Evolutionary conservation across 2,888 invertebrate species (phyloP).

Genomic region (Argyra leucocephala): DNA sequence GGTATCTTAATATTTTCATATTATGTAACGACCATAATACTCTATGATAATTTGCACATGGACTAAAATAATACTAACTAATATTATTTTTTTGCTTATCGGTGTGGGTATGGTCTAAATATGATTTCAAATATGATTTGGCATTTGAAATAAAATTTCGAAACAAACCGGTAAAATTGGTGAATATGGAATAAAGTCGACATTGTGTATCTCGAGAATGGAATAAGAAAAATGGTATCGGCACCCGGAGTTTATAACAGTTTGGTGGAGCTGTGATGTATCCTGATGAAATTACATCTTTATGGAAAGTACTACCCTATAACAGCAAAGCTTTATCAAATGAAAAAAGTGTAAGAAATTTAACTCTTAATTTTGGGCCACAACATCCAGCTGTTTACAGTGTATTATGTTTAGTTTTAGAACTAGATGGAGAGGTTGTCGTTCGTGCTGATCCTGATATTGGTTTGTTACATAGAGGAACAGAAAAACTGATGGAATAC

Average conservation of each 20-base stretch:
- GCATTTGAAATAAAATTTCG: too few relatives aligned
- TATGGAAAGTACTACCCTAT: slow-evolving; percentile 57
- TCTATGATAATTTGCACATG: too few relatives aligned
- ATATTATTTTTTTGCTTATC: too few relatives aligned
- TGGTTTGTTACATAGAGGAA: slow-evolving; percentile 91
- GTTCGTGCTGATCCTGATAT: slow-evolving; percentile 90
- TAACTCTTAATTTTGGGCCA: slow-evolving; percentile 82
- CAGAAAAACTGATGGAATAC: slow-evolving; percentile 96
- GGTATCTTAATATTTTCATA: too few relatives aligned
- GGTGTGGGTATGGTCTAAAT: too few relatives aligned
- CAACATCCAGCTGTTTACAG: slow-evolving; percentile 94
- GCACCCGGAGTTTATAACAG: slow-evolving; percentile 60
- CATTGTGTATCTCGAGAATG: too few relatives aligned
- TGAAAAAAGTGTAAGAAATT: slow-evolving; percentile 76
- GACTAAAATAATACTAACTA: too few relatives aligned
- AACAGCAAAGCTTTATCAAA: slow-evolving; percentile 52
- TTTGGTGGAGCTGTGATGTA: slow-evolving; percentile 66
- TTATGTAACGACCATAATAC: too few relatives aligned
- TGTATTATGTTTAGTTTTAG: slow-evolving; percentile 73
- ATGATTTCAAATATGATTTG: too few relatives aligned
- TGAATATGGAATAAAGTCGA: too few relatives aligned
- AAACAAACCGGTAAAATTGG: too few relatives aligned
- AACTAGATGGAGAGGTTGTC: slow-evolving; percentile 79
- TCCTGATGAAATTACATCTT: slow-evolving; percentile 55
- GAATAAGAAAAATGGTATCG: slow-evolving; percentile 75